Evolutionary conservation across 1,140 invertebrate genomes (phyloP).

Genomic region (Leucophenga varia): DNA sequence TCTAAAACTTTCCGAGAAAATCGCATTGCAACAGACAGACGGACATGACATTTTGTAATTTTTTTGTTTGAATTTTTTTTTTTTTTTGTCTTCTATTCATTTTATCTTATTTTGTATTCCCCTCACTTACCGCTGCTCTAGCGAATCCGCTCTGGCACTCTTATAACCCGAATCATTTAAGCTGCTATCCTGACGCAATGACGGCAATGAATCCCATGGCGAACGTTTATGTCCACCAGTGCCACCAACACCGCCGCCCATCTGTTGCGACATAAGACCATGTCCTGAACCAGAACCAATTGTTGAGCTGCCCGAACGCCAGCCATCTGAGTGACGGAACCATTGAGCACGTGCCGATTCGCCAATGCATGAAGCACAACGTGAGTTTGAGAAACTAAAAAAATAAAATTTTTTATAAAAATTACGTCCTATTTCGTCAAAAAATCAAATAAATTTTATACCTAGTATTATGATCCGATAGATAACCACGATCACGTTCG

Average conservation of each 20-base stretch:
- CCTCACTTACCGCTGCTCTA: slow-evolving; percentile 76
- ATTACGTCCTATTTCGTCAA: background rate
- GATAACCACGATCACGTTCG: slow-evolving; percentile 76
- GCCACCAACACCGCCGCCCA: slow-evolving; percentile 34
- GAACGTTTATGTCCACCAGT: slow-evolving; percentile 72
- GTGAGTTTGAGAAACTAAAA: slow-evolving; percentile 61
- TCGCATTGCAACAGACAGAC: too few relatives aligned
- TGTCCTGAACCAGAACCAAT: slow-evolving; percentile 63
- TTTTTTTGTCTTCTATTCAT: too few relatives aligned
- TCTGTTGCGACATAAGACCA: slow-evolving; percentile 50
- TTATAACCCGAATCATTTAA: slow-evolving; percentile 83
- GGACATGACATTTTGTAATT: too few relatives aligned
- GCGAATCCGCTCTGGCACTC: slow-evolving; percentile 79
- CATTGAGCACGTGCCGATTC: slow-evolving; percentile 81
- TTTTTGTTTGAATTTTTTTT: too few relatives aligned
- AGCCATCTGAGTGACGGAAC: slow-evolving; percentile 84
- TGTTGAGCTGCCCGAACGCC: slow-evolving; percentile 76
- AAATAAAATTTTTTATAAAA: background rate
- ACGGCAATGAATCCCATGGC: slow-evolving; percentile 82
- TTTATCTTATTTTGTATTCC: background rate
- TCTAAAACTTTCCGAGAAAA: too few relatives aligned
- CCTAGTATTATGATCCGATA: slow-evolving; percentile 83
- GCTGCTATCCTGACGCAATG: slow-evolving; percentile 76
- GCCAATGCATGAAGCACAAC: slow-evolving; percentile 81
- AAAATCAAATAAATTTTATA: slow-evolving; percentile 42